Percentiles rank a stretch among this genome's conserved stretches.
Conservation (phyloP, 2,113 vertebrate genomes). For the Panthera leo region DNA sequence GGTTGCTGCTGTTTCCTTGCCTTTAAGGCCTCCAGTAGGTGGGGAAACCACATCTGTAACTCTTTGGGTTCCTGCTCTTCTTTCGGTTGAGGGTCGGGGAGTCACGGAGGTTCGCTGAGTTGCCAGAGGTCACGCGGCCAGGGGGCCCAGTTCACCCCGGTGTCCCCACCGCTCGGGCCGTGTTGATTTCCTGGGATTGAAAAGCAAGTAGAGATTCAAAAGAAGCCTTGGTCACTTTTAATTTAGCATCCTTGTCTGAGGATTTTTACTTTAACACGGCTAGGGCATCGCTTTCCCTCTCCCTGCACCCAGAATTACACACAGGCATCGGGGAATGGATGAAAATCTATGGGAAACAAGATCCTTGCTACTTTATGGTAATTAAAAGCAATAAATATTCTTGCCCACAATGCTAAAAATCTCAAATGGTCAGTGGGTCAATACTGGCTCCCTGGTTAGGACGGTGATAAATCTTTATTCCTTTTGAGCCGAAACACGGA, state of each 20-base stretch:
- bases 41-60: background rate
- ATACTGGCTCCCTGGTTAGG: slow-evolving; percentile 83
- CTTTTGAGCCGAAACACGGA: slow-evolving; percentile 84
- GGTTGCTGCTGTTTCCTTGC: background rate
- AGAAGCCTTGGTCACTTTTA: slow-evolving; percentile 70
- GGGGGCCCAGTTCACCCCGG: background rate
- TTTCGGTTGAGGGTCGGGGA: background rate
- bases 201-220: slow-evolving; percentile 41
- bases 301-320: slow-evolving; percentile 62
- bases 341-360: slow-evolving; percentile 82
- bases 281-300: slow-evolving; percentile 56
- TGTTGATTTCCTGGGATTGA: slow-evolving; percentile 33
- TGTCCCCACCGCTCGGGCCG: too few species aligned
- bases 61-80: background rate
- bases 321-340: slow-evolving; percentile 60
- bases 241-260: slow-evolving; percentile 64
- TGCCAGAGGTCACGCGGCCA: background rate
- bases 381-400: slow-evolving; percentile 89
- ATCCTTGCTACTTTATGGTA: slow-evolving; percentile 86
- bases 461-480: slow-evolving; percentile 87
- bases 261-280: slow-evolving; percentile 65
- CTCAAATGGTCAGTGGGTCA: slow-evolving; percentile 84
- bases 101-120: background rate
- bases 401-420: slow-evolving; percentile 78
- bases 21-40: background rate